Percentiles rank a stretch among this genome's conserved stretches.
Conservation (phyloP, 2,888 invertebrate species). For the Tromatobia lineatoria region DNA sequence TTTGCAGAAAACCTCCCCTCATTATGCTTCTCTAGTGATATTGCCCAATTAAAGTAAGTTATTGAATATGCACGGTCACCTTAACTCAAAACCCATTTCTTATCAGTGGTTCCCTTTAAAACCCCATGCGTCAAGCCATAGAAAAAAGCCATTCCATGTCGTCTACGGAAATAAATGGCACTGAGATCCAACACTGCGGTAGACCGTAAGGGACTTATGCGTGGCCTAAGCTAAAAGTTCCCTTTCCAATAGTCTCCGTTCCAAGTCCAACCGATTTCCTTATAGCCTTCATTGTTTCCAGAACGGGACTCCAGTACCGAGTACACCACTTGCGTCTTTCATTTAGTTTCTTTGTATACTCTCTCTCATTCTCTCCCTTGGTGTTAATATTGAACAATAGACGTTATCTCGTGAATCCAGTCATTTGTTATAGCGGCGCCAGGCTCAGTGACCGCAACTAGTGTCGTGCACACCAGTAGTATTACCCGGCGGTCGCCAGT, state of each 20-base stretch:
- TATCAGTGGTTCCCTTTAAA: no score
- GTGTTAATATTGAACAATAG: conserved; percentile 52
- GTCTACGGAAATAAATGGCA: background rate
- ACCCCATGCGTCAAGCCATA: background rate
- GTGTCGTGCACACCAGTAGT: conserved; percentile 21
- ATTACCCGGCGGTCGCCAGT: conserved; percentile 27
- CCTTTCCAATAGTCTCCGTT: background rate
- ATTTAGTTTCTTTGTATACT: background rate
- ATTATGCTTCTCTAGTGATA: no score
- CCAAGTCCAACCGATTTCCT: conserved; percentile 26
- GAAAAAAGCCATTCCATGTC: background rate
- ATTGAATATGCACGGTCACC: no score
- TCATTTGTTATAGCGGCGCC: conserved; percentile 63
- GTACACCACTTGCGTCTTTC: background rate
- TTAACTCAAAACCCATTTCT: no score
- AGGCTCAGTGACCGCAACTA: conserved; percentile 34
- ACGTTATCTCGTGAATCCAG: conserved; percentile 38
- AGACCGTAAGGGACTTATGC: background rate
- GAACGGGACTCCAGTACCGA: background rate
- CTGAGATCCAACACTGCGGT: background rate
- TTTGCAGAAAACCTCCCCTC: no score
- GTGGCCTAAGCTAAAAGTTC: background rate
- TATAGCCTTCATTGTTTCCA: conserved; percentile 43
- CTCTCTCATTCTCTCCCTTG: conserved; percentile 11
- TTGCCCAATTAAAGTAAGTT: no score